Evolutionary conservation across 1,140 invertebrate genomes (phyloP), one percentile per base, ranked within the genome.

Genomic region (Magallana gigas): DNA sequence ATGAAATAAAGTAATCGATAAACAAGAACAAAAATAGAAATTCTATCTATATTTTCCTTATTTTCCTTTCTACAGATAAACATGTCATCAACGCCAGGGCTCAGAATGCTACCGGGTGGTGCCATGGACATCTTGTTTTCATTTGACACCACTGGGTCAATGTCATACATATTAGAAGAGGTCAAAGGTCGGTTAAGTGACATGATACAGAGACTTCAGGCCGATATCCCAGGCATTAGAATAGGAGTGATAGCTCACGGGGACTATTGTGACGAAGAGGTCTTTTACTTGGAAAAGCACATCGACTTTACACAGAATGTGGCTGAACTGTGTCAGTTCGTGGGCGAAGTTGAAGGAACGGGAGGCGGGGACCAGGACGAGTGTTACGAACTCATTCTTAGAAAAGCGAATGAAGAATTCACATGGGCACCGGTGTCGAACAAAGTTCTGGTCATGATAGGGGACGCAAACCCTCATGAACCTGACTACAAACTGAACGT

Each of bases 91-190:
- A 12, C 11, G 18, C 64, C 64, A 71, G 18, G 64, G 8, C 11
- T 4, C 23, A 76, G 11, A 29, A 76, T 76, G 68, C 81, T 48
- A 16, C 81, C 81, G 9, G 81, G 81, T 8, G 81, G 81, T 11
- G 48, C 58, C 3, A 88, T 92, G 57, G 93, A 94, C 14, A 91
- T 94, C n/a, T 92, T 92, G 14, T 93, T 94, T 83, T 92, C 91
- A 0, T 93, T 94, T 84, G 93, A 94, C 71, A 94, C 93, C 6
- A 94, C 93, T 14, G 94, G 93, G 8, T 93, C 93, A 8, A 94
- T 93, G 93, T 90, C 89, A 56, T 60, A 76, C 6, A 88, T 89
- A 56, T 86, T 94, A 6, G 90, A 91, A 29, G 90, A 93, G 81
- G 91, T 93, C 48, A 88, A 90, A 57, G 89, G 86, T 1, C 89